These are phyloP conservation scores for Myotis lucifugus DNA, from an alignment of 2,113 vertebrate species.

Conservation along the genomic window DNA sequence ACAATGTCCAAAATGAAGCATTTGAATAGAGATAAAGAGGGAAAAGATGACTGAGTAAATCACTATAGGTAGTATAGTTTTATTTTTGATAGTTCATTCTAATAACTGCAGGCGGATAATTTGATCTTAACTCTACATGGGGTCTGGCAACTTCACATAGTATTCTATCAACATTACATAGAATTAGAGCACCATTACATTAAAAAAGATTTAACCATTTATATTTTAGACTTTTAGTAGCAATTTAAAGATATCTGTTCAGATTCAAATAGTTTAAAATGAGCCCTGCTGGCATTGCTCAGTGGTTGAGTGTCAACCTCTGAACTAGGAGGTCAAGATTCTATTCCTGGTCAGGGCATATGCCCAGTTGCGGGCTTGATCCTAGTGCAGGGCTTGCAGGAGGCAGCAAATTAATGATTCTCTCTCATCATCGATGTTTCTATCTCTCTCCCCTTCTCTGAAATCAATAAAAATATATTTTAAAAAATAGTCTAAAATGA, in stretches of 20 bases:
- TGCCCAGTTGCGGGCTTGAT: too few species aligned
- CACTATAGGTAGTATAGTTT: background rate
- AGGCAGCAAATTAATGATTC: too few species aligned
- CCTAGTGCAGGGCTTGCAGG: too few species aligned
- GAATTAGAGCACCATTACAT: background rate
- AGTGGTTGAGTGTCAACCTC: too few species aligned
- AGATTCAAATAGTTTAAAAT: slow-evolving; percentile 52
- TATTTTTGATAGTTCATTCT: slow-evolving; percentile 14
- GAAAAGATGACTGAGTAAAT: slow-evolving; percentile 5
- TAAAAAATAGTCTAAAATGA: slow-evolving; percentile 45
- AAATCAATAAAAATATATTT: too few species aligned
- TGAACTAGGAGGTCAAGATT: too few species aligned
- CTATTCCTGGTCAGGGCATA: too few species aligned
- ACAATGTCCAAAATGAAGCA: slow-evolving; percentile 17
- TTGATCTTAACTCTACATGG: background rate
- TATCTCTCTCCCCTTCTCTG: too few species aligned
- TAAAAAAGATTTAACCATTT: background rate
- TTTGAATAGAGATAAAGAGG: slow-evolving; percentile 19
- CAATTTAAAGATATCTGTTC: slow-evolving; percentile 12
- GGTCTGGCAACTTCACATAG: background rate
- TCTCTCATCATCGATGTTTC: too few species aligned
- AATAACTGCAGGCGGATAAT: background rate
- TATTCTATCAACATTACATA: background rate
- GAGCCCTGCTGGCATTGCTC: background rate
- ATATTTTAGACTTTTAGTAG: slow-evolving; percentile 40